phyloP scores from a whole-genome alignment of 2,888 invertebrate species.

The Agrochola lychnidis region DNA sequence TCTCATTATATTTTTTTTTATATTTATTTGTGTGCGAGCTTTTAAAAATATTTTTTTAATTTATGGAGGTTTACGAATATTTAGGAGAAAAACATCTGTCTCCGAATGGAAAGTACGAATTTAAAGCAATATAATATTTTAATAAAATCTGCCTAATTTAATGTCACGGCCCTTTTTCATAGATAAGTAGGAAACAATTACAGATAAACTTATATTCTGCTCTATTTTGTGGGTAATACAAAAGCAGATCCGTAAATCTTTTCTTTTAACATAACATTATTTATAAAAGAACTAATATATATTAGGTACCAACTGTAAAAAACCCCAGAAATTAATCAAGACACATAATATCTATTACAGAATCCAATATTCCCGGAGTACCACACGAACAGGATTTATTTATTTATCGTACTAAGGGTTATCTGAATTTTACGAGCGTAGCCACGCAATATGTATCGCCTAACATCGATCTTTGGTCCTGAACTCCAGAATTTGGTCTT shows the following conservation, averaged over 20 bases:
- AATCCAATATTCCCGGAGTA: constrained; percentile 32
- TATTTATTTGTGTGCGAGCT: not conserved
- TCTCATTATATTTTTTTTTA: not conserved
- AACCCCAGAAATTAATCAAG: constrained; percentile 33
- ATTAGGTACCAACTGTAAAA: not conserved
- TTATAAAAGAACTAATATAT: not conserved
- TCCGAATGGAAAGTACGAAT: not conserved
- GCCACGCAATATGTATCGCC: constrained; percentile 50
- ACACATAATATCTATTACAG: constrained; percentile 16
- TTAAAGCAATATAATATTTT: not conserved
- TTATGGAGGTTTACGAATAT: not conserved
- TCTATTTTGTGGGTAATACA: not conserved
- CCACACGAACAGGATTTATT: constrained; percentile 33
- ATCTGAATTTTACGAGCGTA: constrained; percentile 47
- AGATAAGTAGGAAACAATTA: not conserved
- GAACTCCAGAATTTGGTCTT: constrained; percentile 38
- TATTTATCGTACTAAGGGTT: constrained; percentile 40
- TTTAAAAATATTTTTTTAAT: not conserved
- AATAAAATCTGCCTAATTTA: not conserved
- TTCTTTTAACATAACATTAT: not conserved
- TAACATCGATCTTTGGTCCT: constrained; percentile 52
- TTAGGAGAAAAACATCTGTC: constrained; percentile 10
- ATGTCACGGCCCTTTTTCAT: not conserved
- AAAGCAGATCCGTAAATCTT: not conserved
- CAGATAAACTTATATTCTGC: not conserved